Evolutionary conservation across 2,113 vertebrate genomes (phyloP).

Genomic region (Bos indicus): DNA sequence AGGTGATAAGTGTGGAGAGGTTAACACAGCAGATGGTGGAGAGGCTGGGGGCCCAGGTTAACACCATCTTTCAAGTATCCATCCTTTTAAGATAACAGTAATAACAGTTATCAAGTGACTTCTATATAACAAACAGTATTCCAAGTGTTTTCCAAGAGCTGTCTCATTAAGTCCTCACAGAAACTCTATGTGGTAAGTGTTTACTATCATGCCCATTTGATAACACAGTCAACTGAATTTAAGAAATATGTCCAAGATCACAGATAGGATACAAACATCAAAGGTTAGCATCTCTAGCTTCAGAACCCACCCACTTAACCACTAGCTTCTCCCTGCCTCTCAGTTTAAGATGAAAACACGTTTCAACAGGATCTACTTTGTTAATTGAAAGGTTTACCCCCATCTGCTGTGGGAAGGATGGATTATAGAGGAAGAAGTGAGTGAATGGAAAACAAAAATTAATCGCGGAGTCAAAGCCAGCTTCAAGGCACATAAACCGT

Average conservation of each 20-base stretch:
- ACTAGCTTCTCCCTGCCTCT: background rate
- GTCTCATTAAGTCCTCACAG: background rate
- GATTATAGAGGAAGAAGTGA: background rate
- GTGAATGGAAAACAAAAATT: background rate
- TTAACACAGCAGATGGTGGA: background rate
- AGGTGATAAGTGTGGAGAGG: background rate
- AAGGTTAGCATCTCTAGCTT: background rate
- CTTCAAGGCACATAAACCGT: fast-evolving
- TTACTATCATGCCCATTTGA: background rate
- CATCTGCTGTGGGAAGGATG: background rate
- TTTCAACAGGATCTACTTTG: background rate
- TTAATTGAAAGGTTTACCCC: background rate
- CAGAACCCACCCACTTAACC: background rate
- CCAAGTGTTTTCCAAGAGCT: background rate
- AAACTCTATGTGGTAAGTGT: background rate
- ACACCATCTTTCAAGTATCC: background rate
- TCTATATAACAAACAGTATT: background rate
- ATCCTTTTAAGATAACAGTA: background rate
- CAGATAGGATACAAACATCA: background rate
- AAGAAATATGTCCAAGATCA: background rate
- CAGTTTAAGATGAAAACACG: background rate
- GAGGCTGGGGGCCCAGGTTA: background rate
- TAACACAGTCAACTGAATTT: background rate
- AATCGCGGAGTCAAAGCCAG: background rate
- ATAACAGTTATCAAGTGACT: background rate